phyloP scores from a whole-genome alignment of 1,140 invertebrate species.

The Sycophaga agraensis region DNA sequence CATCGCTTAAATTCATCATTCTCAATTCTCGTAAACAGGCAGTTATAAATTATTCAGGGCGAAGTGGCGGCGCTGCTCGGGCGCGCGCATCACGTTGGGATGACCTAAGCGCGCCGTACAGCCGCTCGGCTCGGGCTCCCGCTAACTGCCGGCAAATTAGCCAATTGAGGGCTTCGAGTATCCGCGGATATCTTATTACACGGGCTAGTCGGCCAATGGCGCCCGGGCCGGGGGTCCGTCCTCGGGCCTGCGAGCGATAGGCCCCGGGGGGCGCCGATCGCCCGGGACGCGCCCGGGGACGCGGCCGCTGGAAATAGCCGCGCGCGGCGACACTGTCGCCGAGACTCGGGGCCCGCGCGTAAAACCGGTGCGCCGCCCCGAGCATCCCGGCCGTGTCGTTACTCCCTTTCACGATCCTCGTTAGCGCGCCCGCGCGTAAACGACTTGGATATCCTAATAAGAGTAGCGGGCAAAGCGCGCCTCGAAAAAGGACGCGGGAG shows the following conservation, averaged over 20 bases:
- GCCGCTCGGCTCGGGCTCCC: no score
- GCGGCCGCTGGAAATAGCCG: not conserved
- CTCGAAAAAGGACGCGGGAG: no score
- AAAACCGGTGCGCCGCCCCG: slow-evolving; percentile 43
- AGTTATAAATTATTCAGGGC: slow-evolving; percentile 61
- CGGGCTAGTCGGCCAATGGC: slow-evolving; percentile 49
- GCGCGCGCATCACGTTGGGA: slow-evolving; percentile 42
- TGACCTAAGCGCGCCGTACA: slow-evolving; percentile 55
- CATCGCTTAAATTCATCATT: slow-evolving; percentile 57
- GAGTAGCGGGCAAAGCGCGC: not conserved
- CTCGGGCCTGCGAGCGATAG: slow-evolving; percentile 37
- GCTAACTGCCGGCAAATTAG: slow-evolving; percentile 56
- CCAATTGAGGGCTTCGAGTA: slow-evolving; percentile 61
- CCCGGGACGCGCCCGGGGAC: not conserved
- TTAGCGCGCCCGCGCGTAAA: slow-evolving; percentile 44
- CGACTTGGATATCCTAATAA: slow-evolving; percentile 41
- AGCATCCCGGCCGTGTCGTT: slow-evolving; percentile 49
- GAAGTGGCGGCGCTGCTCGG: no score
- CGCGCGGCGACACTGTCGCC: slow-evolving; percentile 1
- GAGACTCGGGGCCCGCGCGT: slow-evolving; percentile 33
- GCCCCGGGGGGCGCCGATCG: no score
- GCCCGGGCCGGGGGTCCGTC: slow-evolving; percentile 46
- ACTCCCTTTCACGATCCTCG: slow-evolving; percentile 53
- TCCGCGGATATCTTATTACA: slow-evolving; percentile 61
- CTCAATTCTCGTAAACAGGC: slow-evolving; percentile 60